phyloP scores from a whole-genome alignment of 2,888 invertebrate species.

The Arge pagana region DNA sequence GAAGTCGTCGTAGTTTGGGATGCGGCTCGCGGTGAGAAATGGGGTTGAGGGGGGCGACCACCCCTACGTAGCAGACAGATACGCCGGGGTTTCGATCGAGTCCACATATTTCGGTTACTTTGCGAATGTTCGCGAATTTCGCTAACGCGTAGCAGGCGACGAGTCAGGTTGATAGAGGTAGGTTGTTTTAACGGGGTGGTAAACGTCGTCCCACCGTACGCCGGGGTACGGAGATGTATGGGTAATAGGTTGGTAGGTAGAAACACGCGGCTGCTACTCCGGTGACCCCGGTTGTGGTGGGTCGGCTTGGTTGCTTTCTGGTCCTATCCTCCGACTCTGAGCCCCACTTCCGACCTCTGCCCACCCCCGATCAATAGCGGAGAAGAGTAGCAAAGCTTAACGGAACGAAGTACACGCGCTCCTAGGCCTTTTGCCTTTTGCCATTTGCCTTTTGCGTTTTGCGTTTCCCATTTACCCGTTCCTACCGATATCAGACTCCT shows the following conservation, averaged over 20 bases:
- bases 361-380: slow-evolving; percentile 17
- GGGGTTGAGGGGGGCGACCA: neutral
- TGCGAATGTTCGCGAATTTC: neutral
- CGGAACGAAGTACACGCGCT: slow-evolving; percentile 14
- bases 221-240: no score
- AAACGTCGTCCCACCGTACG: no score
- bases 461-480: neutral
- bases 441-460: neutral
- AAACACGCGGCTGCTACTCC: neutral
- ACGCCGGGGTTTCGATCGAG: slow-evolving; percentile 3
- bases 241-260: no score
- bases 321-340: neutral
- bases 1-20: neutral
- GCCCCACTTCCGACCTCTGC: slow-evolving; percentile 5
- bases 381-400: slow-evolving; percentile 19
- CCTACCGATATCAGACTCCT: slow-evolving; percentile 14
- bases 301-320: slow-evolving; percentile 2
- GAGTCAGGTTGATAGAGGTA: neutral
- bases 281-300: slow-evolving; percentile 14
- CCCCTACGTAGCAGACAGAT: neutral
- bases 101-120: neutral
- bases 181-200: no score
- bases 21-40: neutral
- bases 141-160: slow-evolving; percentile 9
- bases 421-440: slow-evolving; percentile 3